Base-by-base conservation (phyloP, 2,888 invertebrate species). In the Zeuzera pyrina region DNA sequence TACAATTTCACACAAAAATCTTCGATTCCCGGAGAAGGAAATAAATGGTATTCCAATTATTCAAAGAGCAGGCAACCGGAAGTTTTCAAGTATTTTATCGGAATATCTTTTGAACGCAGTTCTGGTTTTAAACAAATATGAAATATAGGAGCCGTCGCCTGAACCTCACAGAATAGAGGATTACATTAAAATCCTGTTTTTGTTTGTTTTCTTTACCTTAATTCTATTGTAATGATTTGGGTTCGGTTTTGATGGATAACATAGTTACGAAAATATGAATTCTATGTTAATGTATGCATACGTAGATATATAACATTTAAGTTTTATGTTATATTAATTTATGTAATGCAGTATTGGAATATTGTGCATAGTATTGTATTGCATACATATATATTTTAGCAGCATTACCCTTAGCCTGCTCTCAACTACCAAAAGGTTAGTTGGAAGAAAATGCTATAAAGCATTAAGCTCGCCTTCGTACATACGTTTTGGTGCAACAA, bases 111-210 rank as follows among this genome's bases (percentile, higher is more conserved):
- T 68, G 59, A 65, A 57, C 45, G 52, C 47, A 39, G 54, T 47
- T 47, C 60, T 57, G 66, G 64, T 69, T 77, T 77, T 71, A 73
- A 73, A 77, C 74, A 78, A 77, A 76, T 76, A 72, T 63, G 62
- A 54, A 70, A 67, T 60, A 58, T 60, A 65, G 56, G 52, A 59
- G 58, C 52, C n/a, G 47, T 52, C 60, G 45, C 57, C 52, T 78
- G 71, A 78, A 77, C 71, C 56, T 63, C 38, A 48, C 50, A 71
- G 72, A 74, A 77, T 67, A 44, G 67, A 57, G 68, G 74, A 78
- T 81, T 81, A 79, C 71, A 64, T 41, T 57, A 68, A 74, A 81
- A 83, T 71, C 73, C 71, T 77, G 78, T 81, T 78, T 76, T 81
- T 83, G 79, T 81, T 81, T 83, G 73, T 81, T 78, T 81, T 74